Base-by-base conservation (phyloP, 2,888 invertebrate species). In the Hirtodrosophila trivittata region DNA sequence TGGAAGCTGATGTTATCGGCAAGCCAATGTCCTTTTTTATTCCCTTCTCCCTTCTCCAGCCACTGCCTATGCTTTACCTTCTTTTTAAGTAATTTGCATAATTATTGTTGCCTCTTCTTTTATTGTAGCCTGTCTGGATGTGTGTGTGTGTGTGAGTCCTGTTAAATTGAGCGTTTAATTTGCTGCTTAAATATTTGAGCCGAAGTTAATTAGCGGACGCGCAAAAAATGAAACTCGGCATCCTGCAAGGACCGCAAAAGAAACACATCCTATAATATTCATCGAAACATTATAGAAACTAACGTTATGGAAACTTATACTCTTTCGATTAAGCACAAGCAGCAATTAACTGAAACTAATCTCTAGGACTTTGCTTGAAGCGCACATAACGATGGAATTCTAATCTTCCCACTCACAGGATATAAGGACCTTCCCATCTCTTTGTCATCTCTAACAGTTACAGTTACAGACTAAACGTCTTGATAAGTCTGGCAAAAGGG, bases 111-210 rank as follows among this genome's bases (percentile, higher is more conserved):
- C 43, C 72, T 26, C 62, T 43, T 41, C 41, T 52, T 51, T 50
- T 47, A 28, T 28, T 51, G 14, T 9, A 26, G 8, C 41, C 3
- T 9, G 33, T 3, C 30, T 16, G 32, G 5, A 21, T 54, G 16
- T 28, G 14, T 42, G 28, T 33, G 46, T 41, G 37, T 56, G 39
- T 35, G 41, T 39, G 13, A 28, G 32, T 38, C 56, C 42, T 60
- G 71, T 63, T 76, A 76, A 78, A 78, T 83, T 83, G 68, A 70
- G 81, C 84, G 49, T 80, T 80, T 60, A 76, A 80, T 83, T 66
- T 55, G 66, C 62, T 71, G 68, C 57, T 63, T 63, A 66, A 80
- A 74, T 71, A 80, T 78, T 80, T 78, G 83, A 46, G 49, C 25
- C 54, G 59, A 74, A 64, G 70, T 60, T 73, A 80, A 78, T 78